These are phyloP conservation scores for Oscheius sp. DNA, from an alignment of 1,140 invertebrate species.

Conservation along the genomic window DNA sequence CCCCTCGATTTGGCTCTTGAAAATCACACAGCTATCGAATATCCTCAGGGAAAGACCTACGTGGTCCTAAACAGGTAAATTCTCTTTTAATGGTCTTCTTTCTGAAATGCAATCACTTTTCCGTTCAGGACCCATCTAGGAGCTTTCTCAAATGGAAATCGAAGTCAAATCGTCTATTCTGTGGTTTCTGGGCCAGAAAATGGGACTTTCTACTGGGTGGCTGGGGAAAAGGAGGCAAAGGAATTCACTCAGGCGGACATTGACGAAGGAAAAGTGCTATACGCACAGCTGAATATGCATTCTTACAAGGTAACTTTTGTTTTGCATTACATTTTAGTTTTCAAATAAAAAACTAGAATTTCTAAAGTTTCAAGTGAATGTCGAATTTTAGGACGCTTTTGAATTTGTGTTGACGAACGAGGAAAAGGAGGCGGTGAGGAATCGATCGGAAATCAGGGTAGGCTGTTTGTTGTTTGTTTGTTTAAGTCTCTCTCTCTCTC, in stretches of 20 bases:
- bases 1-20: slow-evolving; percentile 54
- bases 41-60: slow-evolving; percentile 56
- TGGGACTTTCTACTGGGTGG: slow-evolving; percentile 61
- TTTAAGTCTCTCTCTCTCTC: no score
- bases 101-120: background rate
- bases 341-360: no score
- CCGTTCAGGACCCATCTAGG: slow-evolving; percentile 54
- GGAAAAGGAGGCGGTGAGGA: slow-evolving; percentile 49
- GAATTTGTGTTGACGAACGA: slow-evolving; percentile 55
- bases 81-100: no score
- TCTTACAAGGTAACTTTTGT: slow-evolving; percentile 44
- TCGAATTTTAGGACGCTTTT: slow-evolving; percentile 47
- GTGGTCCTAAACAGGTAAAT: slow-evolving; percentile 50
- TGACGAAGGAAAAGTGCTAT: slow-evolving; percentile 58
- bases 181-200: slow-evolving; percentile 54
- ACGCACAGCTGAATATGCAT: slow-evolving; percentile 60
- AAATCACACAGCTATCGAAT: slow-evolving; percentile 54
- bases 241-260: slow-evolving; percentile 56
- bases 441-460: slow-evolving; percentile 43
- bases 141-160: slow-evolving; percentile 56
- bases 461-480: no score
- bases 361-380: background rate
- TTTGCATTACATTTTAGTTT: background rate
- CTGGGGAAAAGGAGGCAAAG: slow-evolving; percentile 59
- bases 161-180: slow-evolving; percentile 32